A percentile compares a stretch with the other conserved stretches of the same genome.
phyloP scores from a whole-genome alignment of 1,140 invertebrate genomes.

The Cydia fagiglandana region DNA sequence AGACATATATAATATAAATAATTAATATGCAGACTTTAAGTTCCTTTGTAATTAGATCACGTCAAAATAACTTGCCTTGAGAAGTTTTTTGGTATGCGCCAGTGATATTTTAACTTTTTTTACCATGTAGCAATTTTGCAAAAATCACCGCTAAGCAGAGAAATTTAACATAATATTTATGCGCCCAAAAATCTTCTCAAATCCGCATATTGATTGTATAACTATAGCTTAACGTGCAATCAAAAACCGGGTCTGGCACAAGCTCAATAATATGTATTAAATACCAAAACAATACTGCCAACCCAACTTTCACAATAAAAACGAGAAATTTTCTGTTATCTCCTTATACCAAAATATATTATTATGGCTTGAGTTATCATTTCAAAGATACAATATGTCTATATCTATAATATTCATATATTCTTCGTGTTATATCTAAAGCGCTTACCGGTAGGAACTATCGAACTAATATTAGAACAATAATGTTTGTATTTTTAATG shows the following conservation, averaged over 20 bases:
- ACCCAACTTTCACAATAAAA: constrained; percentile 58
- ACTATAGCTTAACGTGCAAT: constrained; percentile 37
- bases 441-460: neutral
- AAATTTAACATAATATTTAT: neutral
- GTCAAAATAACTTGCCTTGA: neutral
- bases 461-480: constrained; percentile 20
- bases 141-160: no score
- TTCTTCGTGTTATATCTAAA: constrained; percentile 68
- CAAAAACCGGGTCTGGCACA: constrained; percentile 57
- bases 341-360: constrained; percentile 79
- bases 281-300: constrained; percentile 41
- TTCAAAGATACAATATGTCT: constrained; percentile 72
- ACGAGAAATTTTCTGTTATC: constrained; percentile 67
- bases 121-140: neutral
- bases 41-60: neutral
- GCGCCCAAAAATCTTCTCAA: constrained; percentile 11
- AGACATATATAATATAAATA: neutral
- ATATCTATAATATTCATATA: constrained; percentile 59
- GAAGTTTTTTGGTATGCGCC: constrained; percentile 3
- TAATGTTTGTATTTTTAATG: neutral
- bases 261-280: constrained; percentile 35
- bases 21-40: neutral
- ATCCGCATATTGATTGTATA: neutral
- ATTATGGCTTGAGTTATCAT: constrained; percentile 77
- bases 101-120: neutral